Conservation (phyloP, 2,888 invertebrate species). For the Drosophila nr. medialis region DNA sequence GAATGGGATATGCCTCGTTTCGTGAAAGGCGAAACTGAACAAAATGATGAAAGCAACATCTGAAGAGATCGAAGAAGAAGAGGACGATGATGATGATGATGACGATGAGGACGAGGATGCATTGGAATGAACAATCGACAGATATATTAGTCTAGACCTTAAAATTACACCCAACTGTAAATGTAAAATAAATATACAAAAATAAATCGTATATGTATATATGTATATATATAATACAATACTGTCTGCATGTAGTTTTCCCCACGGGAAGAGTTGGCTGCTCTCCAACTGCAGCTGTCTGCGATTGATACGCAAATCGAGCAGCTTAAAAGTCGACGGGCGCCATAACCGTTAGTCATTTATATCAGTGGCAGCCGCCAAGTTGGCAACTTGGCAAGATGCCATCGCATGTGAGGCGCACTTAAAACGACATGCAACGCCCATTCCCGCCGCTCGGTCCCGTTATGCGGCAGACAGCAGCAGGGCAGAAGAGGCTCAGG, state of each 20-base stretch:
- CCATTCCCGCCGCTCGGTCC: background rate
- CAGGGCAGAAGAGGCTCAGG: conserved; percentile 7
- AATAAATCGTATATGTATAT: background rate
- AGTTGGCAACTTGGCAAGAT: conserved; percentile 52
- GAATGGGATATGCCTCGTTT: background rate
- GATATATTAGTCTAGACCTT: conserved; percentile 2
- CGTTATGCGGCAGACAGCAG: conserved; percentile 5
- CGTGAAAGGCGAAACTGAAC: background rate
- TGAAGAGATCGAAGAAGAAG: background rate
- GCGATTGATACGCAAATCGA: conserved; percentile 50
- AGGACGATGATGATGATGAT: background rate
- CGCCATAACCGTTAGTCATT: conserved; percentile 49
- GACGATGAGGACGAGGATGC: background rate
- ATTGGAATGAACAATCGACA: background rate
- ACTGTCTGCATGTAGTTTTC: background rate
- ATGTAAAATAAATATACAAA: background rate
- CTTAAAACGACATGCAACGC: conserved; percentile 40
- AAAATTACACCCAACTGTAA: background rate
- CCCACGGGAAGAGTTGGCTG: background rate
- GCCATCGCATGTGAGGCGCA: conserved; percentile 43
- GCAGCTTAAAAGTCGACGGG: conserved; percentile 36
- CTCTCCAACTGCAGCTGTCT: conserved; percentile 7
- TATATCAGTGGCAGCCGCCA: conserved; percentile 32
- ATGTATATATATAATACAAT: background rate
- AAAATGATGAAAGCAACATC: background rate